Base-by-base conservation (phyloP, 2,113 vertebrate species). In the Agelaius tricolor region DNA sequence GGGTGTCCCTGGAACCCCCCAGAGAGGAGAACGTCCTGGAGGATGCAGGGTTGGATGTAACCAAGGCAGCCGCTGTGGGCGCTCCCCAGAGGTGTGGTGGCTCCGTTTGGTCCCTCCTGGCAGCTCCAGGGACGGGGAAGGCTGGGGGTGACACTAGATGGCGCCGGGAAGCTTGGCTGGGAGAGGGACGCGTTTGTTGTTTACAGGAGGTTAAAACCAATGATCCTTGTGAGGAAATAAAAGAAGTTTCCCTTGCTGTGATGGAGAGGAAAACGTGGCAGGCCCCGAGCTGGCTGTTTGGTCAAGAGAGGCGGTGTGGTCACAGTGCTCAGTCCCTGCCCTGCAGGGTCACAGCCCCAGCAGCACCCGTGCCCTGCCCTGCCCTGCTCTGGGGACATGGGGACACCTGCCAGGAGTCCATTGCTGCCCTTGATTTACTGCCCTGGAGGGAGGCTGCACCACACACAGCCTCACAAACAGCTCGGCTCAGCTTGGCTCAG, bases 81-180 rank as follows among this genome's bases (percentile, higher is more conserved):
- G 83, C 43, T 67, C 65, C 77, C 43, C 39, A n/a, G 74, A 37
- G 54, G 46, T 17, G 78, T 26, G 0, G 1, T 3, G 33, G 58
- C 39, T 68, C 19, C 31, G 22, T 59, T 78, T 66, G 12, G 27
- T 1, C 3, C 13, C n/a, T 58, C 26, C 54, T 9, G 8, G 84
- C 5, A 11, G 37, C 37, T 37, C 37, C 69, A 30, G 52, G 6
- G 23, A 5, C 43, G 30, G 62, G 65, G 52, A 15, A 37, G 37
- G 37, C 37, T 1, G 8, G 61, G 84, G 85, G 80, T 46, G 75
- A 65, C 94, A 93, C 93, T 94, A 96, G 97, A 57, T 89, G 95
- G 96, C 88, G 84, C 81, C 87, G 63, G 87, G 41, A 75, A 86
- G 73, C 91, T 74, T 89, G 85, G 52, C 79, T 86, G 62, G 27